phyloP scores from a whole-genome alignment of 2,888 invertebrate species.

The Bellardia pandia region DNA sequence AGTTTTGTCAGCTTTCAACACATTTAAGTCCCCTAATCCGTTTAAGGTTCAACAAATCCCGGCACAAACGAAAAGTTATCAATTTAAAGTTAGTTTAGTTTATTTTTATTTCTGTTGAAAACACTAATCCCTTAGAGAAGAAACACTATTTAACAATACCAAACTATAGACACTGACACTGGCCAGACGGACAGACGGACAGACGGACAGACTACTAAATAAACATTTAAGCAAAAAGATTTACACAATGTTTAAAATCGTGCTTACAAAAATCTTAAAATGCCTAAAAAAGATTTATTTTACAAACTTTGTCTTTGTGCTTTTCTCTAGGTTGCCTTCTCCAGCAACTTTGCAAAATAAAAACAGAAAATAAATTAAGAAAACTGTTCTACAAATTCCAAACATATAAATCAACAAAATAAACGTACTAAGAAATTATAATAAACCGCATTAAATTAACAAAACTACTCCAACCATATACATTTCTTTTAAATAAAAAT shows the following conservation, averaged over 20 bases:
- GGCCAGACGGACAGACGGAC: background rate
- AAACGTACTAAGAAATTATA: background rate
- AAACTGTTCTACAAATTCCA: background rate
- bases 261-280: conserved; percentile 36
- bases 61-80: background rate
- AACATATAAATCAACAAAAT: conserved; percentile 11
- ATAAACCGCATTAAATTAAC: conserved; percentile 43
- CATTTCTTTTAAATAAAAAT: conserved; percentile 1
- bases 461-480: conserved; percentile 12
- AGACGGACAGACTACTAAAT: background rate
- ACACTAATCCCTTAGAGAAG: conserved; percentile 11
- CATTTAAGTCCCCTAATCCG: background rate
- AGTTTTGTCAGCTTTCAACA: no score
- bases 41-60: background rate
- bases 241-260: conserved; percentile 16
- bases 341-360: conserved; percentile 6
- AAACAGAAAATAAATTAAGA: conserved; percentile 4
- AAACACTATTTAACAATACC: conserved; percentile 27
- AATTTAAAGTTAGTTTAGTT: conserved; percentile 19
- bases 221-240: conserved; percentile 31
- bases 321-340: background rate
- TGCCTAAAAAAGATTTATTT: conserved; percentile 48
- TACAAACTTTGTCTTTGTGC: conserved; percentile 15
- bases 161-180: background rate
- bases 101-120: background rate